A percentile compares a stretch with the other conserved stretches of the same genome.
Evolutionary conservation across 2,888 invertebrate genomes (phyloP).

Genomic region (Philereme transversata): DNA sequence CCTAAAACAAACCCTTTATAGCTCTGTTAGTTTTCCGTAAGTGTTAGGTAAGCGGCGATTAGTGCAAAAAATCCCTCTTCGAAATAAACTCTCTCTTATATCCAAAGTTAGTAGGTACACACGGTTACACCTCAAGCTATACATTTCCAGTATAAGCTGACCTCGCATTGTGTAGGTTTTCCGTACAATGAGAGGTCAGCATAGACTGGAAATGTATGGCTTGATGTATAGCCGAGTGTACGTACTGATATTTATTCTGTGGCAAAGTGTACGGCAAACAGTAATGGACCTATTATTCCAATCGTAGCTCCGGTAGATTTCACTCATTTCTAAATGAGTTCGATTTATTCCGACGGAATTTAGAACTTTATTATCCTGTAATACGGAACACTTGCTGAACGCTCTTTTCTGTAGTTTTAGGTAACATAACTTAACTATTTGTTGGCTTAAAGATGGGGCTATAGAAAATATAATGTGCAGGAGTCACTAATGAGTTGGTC

Average conservation of each 20-base stretch:
- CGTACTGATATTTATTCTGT: slow-evolving; percentile 14
- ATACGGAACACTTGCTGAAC: background rate
- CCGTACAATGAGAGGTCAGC: too few relatives aligned
- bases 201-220: too few relatives aligned
- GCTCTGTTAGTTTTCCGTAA: slow-evolving; percentile 16
- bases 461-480: too few relatives aligned
- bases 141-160: too few relatives aligned
- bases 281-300: slow-evolving; percentile 36
- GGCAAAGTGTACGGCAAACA: slow-evolving; percentile 34
- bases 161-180: too few relatives aligned
- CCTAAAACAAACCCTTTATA: slow-evolving; percentile 8
- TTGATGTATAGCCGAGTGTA: too few relatives aligned
- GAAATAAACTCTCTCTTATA: slow-evolving; percentile 27
- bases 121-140: too few relatives aligned
- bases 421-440: too few relatives aligned
- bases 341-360: slow-evolving; percentile 13
- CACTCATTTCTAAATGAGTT: slow-evolving; percentile 19
- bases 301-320: slow-evolving; percentile 28
- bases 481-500: too few relatives aligned
- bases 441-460: too few relatives aligned
- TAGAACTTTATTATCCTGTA: background rate
- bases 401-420: too few relatives aligned
- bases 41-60: slow-evolving; percentile 30
- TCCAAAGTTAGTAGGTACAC: slow-evolving; percentile 10
- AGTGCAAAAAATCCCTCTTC: slow-evolving; percentile 27